phyloP scores from a whole-genome alignment of 1,140 invertebrate species.

The Callitettix versicolor region DNA sequence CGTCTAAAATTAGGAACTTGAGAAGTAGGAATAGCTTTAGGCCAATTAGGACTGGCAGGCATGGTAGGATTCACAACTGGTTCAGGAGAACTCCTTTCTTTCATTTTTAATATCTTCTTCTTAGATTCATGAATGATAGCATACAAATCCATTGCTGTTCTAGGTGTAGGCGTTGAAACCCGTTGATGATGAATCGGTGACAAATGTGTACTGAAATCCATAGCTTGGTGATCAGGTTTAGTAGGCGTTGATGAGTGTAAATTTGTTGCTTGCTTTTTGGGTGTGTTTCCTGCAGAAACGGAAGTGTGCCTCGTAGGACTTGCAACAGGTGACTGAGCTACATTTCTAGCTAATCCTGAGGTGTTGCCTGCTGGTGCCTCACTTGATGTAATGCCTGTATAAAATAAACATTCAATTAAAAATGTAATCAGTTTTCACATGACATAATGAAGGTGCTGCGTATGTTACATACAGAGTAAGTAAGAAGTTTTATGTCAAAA shows the following conservation, averaged over 20 bases:
- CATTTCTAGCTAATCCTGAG: too few species aligned
- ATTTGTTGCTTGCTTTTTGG: too few species aligned
- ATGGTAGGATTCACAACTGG: background rate
- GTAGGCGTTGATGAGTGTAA: slow-evolving; percentile 23
- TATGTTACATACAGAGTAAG: too few species aligned
- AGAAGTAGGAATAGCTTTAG: slow-evolving; percentile 20
- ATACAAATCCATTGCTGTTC: slow-evolving; percentile 65
- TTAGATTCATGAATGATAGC: slow-evolving; percentile 68
- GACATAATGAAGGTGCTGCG: too few species aligned
- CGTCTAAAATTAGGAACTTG: slow-evolving; percentile 11
- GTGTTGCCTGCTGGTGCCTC: too few species aligned
- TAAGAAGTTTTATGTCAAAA: too few species aligned
- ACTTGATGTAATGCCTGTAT: background rate
- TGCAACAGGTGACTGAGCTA: too few species aligned
- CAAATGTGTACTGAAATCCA: slow-evolving; percentile 17
- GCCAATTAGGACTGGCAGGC: slow-evolving; percentile 14
- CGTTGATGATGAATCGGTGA: slow-evolving; percentile 31
- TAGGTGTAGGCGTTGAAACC: slow-evolving; percentile 38
- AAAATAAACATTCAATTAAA: too few species aligned
- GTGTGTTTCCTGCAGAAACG: too few species aligned
- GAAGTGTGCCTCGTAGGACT: too few species aligned
- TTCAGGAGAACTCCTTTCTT: slow-evolving; percentile 38
- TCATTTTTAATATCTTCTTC: slow-evolving; percentile 41
- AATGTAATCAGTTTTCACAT: too few species aligned
- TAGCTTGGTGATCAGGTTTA: slow-evolving; percentile 13